These are phyloP conservation scores for Camelus bactrianus DNA, from an alignment of 2,113 vertebrate species.

Conservation along the genomic window DNA sequence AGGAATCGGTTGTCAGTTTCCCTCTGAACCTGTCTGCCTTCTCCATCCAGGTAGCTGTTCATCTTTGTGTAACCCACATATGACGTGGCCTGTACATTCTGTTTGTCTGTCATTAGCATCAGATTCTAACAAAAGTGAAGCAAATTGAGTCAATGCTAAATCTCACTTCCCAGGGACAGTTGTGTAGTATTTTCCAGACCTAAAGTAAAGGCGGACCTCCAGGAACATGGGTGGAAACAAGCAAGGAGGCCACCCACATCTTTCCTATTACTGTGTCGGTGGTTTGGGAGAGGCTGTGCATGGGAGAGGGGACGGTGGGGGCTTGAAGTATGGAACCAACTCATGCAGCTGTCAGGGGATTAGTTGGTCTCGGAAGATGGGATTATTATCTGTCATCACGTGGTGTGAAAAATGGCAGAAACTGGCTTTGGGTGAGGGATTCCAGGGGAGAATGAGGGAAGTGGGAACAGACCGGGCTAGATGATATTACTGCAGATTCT, in stretches of 20 bases:
- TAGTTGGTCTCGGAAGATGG: slow-evolving; percentile 40
- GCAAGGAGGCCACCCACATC: background rate
- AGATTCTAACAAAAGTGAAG: background rate
- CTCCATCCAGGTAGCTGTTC: background rate
- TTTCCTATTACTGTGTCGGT: slow-evolving; percentile 37
- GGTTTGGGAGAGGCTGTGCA: background rate
- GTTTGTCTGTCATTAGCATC: background rate
- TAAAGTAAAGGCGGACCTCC: background rate
- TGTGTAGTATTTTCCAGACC: background rate
- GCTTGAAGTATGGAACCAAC: background rate
- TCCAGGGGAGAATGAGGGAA: background rate
- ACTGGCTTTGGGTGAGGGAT: background rate
- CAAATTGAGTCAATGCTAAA: background rate
- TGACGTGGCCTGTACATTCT: background rate
- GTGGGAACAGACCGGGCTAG: background rate
- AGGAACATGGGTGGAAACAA: background rate
- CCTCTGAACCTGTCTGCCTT: background rate
- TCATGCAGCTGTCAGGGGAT: slow-evolving; percentile 61
- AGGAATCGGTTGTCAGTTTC: background rate
- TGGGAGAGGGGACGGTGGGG: background rate
- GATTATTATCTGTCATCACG: slow-evolving; percentile 64
- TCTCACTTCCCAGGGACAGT: background rate
- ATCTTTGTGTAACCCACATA: background rate
- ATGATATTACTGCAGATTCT: background rate
- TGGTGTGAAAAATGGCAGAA: slow-evolving; percentile 39